Conservation (phyloP, 92 coral and sea anemone species). For the Phenganax marumi region DNA sequence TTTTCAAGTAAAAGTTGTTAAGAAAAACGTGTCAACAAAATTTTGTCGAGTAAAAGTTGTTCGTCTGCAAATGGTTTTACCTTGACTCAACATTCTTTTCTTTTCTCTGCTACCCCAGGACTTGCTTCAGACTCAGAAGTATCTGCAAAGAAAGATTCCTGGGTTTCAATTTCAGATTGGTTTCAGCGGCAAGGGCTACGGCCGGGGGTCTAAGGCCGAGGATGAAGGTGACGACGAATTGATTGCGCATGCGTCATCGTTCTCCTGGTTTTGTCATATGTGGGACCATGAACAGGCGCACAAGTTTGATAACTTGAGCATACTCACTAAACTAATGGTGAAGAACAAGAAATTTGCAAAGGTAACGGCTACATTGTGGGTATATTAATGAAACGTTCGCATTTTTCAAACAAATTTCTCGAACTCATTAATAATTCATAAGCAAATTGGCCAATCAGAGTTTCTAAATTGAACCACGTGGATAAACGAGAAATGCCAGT, state of each 20-base stretch:
- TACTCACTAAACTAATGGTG: conserved; percentile 69
- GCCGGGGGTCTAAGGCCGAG: conserved; percentile 72
- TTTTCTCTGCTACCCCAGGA: conserved; percentile 53
- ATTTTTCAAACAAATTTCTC: background rate
- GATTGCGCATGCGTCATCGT: conserved; percentile 71
- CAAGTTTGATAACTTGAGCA: conserved; percentile 61
- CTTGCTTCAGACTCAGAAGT: conserved; percentile 71
- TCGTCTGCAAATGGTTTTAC: background rate
- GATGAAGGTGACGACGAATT: conserved; percentile 85
- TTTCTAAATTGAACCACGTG: too few relatives aligned
- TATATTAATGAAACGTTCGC: background rate
- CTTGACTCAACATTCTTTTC: background rate
- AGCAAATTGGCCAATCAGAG: too few relatives aligned
- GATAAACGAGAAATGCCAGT: too few relatives aligned
- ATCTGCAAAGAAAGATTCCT: conserved; percentile 71
- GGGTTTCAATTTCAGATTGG: conserved; percentile 91
- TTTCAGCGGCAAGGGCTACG: conserved; percentile 87
- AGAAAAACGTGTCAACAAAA: too few relatives aligned
- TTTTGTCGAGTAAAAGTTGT: too few relatives aligned
- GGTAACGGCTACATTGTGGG: conserved; percentile 45
- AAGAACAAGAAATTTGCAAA: conserved; percentile 79
- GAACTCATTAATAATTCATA: too few relatives aligned
- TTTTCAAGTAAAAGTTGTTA: too few relatives aligned
- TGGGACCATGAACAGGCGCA: conserved; percentile 95
- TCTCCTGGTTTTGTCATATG: conserved; percentile 96